These are phyloP conservation scores for Onychorhynchus coronatus DNA, from an alignment of 2,113 vertebrate genomes.

Conservation along the genomic window DNA sequence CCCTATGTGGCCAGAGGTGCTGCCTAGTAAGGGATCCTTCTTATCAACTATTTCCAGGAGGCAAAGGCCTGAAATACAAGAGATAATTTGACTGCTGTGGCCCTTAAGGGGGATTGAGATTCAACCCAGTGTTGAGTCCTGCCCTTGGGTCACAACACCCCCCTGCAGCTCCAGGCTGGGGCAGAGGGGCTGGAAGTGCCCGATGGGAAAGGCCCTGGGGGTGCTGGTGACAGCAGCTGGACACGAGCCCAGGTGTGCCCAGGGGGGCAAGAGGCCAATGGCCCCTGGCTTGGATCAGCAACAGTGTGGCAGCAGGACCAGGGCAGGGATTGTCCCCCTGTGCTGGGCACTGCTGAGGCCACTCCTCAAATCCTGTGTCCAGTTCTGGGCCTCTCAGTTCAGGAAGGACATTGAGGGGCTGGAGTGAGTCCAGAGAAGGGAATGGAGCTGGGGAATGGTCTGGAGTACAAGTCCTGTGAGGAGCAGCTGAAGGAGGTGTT, in stretches of 20 bases:
- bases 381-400: background rate
- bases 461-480: background rate
- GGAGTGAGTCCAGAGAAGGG: accelerated
- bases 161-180: background rate
- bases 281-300: too few species aligned
- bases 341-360: too few species aligned
- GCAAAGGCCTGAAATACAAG: background rate
- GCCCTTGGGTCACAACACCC: background rate
- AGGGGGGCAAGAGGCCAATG: background rate
- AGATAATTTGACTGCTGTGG: background rate
- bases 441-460: accelerated
- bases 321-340: background rate
- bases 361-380: background rate
- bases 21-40: background rate
- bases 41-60: background rate
- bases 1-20: background rate
- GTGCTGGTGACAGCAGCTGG: background rate
- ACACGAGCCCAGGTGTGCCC: background rate
- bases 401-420: background rate
- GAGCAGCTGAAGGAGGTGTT: background rate
- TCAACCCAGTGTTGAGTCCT: background rate
- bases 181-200: background rate
- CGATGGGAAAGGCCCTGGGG: background rate
- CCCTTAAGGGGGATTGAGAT: background rate
- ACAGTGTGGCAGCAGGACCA: background rate